Evolutionary conservation across 1,140 invertebrate species (phyloP), one percentile per base, ranked within the genome.

Genomic region (Theocolax elegans): DNA sequence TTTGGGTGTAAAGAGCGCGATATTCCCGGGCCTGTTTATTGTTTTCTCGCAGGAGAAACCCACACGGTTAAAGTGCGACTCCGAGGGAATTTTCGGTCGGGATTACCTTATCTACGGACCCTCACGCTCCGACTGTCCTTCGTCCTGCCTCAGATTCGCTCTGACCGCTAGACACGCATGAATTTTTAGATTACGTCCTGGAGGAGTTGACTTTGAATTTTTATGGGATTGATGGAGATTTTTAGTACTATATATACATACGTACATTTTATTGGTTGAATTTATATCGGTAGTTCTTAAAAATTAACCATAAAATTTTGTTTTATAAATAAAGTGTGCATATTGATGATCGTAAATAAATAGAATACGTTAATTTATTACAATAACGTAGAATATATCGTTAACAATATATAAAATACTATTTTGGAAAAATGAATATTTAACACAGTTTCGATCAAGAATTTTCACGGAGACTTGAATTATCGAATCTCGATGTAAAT

Each of bases 41-140:
- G 79, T 81, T 83, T 82, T 81, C 80, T 70, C 72, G 69, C 73
- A 69, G 56, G 67, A 65, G 44, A 59, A 65, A 54, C 48, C 58
- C 46, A 60, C 74, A 74, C 74, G 76, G 80, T 80, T 0, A 53
- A 65, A 40, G 46, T 38, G 35, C 23, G 48, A 35, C 27, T 67
- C 70, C 56, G 70, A 73, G 67, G 74, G 79, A 83, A 77, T 84
- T 85, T 83, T 80, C 80, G 77, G 71, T 62, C 46, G 19, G 69
- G 84, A 86, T 86, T 86, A 85, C 80, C 83, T 86, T 86, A 86
- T 86, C 84, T 82, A 64, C 77, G 59, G 73, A 76, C 75, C 80
- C 79, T 82, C 81, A 81, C 81, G 69, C 76, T 76, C 74, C 75
- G 63, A 59, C 15, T 58, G 19, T 40, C 54, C 56, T 29, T 64